phyloP scores from a whole-genome alignment of 2,113 vertebrate genomes.

The Erinaceus europaeus region DNA sequence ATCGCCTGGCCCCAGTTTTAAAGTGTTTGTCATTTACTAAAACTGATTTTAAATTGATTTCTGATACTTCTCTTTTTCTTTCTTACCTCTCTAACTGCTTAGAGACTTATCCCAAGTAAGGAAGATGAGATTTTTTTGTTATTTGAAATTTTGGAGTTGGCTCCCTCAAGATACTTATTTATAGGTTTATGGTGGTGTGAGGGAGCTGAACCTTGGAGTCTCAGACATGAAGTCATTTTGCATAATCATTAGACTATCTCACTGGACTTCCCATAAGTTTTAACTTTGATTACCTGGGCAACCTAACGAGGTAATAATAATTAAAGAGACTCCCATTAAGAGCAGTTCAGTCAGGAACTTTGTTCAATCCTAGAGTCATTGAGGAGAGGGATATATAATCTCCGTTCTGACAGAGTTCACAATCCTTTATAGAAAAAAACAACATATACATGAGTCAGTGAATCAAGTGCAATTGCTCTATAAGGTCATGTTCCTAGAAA shows the following conservation, averaged over 20 bases:
- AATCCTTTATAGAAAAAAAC: not conserved
- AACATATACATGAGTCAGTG: not conserved
- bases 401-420: not conserved
- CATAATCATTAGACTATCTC: too few relatives aligned
- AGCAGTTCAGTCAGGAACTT: not conserved
- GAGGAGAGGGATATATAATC: not conserved
- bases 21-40: not conserved
- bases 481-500: not conserved
- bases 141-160: not conserved
- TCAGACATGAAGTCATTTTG: too few relatives aligned
- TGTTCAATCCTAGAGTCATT: not conserved
- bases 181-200: too few relatives aligned
- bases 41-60: not conserved
- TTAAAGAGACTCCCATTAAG: not conserved
- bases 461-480: not conserved
- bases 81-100: not conserved
- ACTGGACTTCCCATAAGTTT: not conserved
- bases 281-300: not conserved
- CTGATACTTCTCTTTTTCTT: not conserved
- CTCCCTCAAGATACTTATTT: too few relatives aligned
- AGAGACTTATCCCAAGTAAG: not conserved
- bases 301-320: not conserved
- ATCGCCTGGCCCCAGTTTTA: too few relatives aligned
- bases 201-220: too few relatives aligned
- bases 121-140: not conserved